A percentile compares a stretch with the other conserved stretches of the same genome.
phyloP scores from a whole-genome alignment of 2,113 vertebrate genomes.

The Callionymus lyra region DNA sequence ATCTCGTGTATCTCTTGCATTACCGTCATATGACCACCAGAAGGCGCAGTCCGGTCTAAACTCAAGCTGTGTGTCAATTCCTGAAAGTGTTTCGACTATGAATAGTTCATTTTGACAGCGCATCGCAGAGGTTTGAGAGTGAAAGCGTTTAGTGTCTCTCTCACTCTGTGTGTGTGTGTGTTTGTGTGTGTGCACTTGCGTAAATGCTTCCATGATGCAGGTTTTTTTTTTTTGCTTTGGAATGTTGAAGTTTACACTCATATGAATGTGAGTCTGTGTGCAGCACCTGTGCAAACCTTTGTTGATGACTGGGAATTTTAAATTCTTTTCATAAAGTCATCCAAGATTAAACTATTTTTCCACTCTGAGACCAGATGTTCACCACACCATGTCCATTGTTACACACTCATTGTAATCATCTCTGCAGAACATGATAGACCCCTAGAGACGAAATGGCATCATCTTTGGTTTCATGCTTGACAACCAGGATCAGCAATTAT shows the following conservation, averaged over 20 bases:
- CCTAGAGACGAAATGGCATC: too few relatives aligned
- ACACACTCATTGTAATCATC: too few relatives aligned
- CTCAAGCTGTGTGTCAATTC: constrained; percentile 15
- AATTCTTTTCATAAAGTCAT: too few relatives aligned
- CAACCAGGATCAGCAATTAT: too few relatives aligned
- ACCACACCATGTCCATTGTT: too few relatives aligned
- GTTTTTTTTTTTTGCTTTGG: constrained; percentile 10
- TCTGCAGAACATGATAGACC: too few relatives aligned
- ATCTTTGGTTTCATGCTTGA: too few relatives aligned
- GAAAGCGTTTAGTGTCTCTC: constrained; percentile 58
- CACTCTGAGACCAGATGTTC: not conserved
- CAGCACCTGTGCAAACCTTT: not conserved
- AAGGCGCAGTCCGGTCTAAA: too few relatives aligned
- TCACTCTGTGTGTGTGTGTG: constrained; percentile 48
- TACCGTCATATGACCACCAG: too few relatives aligned
- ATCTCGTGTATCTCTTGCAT: too few relatives aligned
- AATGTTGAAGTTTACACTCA: constrained; percentile 33
- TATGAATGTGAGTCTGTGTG: constrained; percentile 48
- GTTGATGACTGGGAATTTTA: too few relatives aligned
- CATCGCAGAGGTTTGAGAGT: constrained; percentile 23
- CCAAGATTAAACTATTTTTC: not conserved
- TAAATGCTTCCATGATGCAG: constrained; percentile 24
- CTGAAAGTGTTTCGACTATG: constrained; percentile 55
- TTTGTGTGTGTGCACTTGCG: constrained; percentile 55
- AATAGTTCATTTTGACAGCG: constrained; percentile 57